These are phyloP conservation scores for Lasioglossum lativentre DNA, from an alignment of 2,888 invertebrate genomes.

Conservation along the genomic window DNA sequence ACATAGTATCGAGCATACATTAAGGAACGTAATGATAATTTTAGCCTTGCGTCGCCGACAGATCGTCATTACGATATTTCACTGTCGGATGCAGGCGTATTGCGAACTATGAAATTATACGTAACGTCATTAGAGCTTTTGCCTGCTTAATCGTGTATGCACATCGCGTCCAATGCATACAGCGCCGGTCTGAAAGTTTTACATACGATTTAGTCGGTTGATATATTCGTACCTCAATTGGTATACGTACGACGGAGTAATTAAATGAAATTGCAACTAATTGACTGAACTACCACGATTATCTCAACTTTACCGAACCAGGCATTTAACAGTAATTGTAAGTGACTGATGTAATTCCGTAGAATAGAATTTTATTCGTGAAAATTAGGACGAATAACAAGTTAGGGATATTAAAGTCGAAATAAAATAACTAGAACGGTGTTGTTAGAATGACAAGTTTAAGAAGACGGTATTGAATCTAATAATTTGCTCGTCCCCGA, in stretches of 20 bases:
- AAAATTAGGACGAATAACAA: no score
- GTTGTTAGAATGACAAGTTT: neutral
- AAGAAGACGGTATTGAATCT: neutral
- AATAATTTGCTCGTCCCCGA: neutral
- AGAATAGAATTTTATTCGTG: neutral
- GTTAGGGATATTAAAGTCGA: no score
- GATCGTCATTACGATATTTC: constrained; percentile 44
- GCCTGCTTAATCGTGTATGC: neutral
- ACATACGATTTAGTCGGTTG: neutral
- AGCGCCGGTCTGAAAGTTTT: neutral
- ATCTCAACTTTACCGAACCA: neutral
- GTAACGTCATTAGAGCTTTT: neutral
- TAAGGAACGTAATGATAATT: constrained; percentile 20
- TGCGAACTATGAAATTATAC: constrained; percentile 14
- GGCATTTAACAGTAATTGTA: no score
- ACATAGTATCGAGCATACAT: constrained; percentile 21
- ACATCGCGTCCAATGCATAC: neutral
- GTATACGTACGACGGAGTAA: neutral
- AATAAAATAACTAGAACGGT: neutral
- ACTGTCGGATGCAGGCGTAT: constrained; percentile 53
- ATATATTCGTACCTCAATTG: neutral
- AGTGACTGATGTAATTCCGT: no score
- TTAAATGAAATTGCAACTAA: neutral
- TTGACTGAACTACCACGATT: neutral
- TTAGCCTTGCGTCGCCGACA: constrained; percentile 35